A percentile compares a stretch with the other conserved stretches of the same genome.
Evolutionary conservation across 2,888 invertebrate genomes (phyloP).

Genomic region (Lasioglossum villosulum): DNA sequence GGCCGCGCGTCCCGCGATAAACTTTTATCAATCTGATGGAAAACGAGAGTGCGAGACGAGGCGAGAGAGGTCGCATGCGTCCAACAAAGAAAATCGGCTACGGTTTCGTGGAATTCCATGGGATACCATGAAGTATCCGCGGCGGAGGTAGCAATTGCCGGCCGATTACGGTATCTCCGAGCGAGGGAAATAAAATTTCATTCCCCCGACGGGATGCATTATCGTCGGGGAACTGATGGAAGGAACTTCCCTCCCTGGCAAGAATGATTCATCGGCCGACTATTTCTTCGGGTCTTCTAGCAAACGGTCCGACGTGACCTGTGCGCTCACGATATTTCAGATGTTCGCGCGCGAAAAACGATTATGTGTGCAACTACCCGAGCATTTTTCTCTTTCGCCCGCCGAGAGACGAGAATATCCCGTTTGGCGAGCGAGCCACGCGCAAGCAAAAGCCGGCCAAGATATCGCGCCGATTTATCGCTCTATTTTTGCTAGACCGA

Average conservation of each 20-base stretch:
- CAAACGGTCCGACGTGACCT: neutral
- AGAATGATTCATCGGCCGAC: constrained; percentile 66
- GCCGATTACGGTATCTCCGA: constrained; percentile 48
- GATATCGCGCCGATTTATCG: constrained; percentile 65
- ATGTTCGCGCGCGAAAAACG: neutral
- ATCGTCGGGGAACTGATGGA: constrained; percentile 62
- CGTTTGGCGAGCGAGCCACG: neutral
- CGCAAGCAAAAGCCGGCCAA: neutral
- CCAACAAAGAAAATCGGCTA: constrained; percentile 40
- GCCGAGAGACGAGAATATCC: constrained; percentile 6
- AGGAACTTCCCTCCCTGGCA: constrained; percentile 33
- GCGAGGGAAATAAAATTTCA: constrained; percentile 47
- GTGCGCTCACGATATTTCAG: neutral
- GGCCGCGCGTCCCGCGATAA: constrained; percentile 19
- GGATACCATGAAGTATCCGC: constrained; percentile 42
- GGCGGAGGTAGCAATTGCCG: constrained; percentile 51
- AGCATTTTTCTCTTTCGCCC: constrained; percentile 1
- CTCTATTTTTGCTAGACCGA: constrained; percentile 59
- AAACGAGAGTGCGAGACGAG: constrained; percentile 13
- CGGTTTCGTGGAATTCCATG: constrained; percentile 29
- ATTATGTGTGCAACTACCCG: neutral
- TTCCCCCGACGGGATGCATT: constrained; percentile 50
- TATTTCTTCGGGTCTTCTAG: constrained; percentile 43
- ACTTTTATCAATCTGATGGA: constrained; percentile 31
- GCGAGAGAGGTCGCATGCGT: neutral